Percentiles rank a stretch among this genome's conserved stretches.
Conservation (phyloP, 1,140 invertebrate genomes). For the Drosophila triauraria region DNA sequence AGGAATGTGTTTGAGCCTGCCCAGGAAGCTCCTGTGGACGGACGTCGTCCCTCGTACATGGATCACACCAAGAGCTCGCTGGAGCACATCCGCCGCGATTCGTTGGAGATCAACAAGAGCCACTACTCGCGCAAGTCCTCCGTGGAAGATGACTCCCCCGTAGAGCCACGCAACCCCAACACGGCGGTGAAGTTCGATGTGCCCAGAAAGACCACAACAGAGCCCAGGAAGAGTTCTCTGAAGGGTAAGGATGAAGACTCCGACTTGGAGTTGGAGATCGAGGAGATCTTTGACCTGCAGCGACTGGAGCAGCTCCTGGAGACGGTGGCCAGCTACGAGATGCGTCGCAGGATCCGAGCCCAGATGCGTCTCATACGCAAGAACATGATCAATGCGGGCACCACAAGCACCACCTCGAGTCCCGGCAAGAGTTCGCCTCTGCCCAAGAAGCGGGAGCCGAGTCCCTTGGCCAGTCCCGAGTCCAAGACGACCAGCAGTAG, state of each 20-base stretch:
- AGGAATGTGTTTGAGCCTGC: conserved; percentile 70
- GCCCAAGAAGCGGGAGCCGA: conserved; percentile 38
- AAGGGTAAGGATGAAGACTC: conserved; percentile 32
- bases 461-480: conserved; percentile 39
- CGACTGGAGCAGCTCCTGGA: conserved; percentile 90
- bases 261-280: conserved; percentile 86
- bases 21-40: conserved; percentile 4
- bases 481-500: conserved; percentile 27
- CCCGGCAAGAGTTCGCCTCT: conserved; percentile 39
- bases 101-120: conserved; percentile 78
- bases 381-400: conserved; percentile 71
- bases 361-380: conserved; percentile 90
- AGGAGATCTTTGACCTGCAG: conserved; percentile 89
- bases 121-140: conserved; percentile 77
- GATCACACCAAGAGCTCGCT: conserved; percentile 82
- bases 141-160: conserved; percentile 53
- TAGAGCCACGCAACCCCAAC: conserved; percentile 73
- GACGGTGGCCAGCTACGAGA: conserved; percentile 90
- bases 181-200: conserved; percentile 88
- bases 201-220: conserved; percentile 46
- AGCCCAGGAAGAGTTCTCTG: conserved; percentile 7
- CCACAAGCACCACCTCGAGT: conserved; percentile 27
- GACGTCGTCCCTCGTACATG: conserved; percentile 82
- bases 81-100: conserved; percentile 81
- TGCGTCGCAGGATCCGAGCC: conserved; percentile 90